Percentiles rank a stretch among this genome's conserved stretches.
These are phyloP conservation scores for Aleiodes alternator DNA, from an alignment of 2,888 invertebrate species.

Conservation along the genomic window DNA sequence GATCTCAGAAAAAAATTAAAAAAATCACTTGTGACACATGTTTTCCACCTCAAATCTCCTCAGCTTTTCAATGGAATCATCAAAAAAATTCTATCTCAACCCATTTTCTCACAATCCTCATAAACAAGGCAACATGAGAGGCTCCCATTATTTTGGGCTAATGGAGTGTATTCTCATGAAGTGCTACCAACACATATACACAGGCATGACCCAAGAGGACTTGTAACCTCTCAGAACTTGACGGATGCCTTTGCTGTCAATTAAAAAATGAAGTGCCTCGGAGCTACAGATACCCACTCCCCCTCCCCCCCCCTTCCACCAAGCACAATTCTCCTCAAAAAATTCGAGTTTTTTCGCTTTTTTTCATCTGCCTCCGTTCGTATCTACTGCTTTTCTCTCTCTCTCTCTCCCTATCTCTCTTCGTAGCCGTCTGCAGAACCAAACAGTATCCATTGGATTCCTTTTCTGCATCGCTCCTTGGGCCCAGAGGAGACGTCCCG, in stretches of 20 bases:
- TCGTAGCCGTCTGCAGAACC: slow-evolving; percentile 24
- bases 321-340: too few species aligned
- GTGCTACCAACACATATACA: not conserved
- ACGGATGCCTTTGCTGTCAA: slow-evolving; percentile 67
- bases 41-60: too few species aligned
- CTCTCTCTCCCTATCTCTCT: not conserved
- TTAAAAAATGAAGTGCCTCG: slow-evolving; percentile 65
- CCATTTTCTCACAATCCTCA: slow-evolving; percentile 33
- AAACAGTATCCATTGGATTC: slow-evolving; percentile 29
- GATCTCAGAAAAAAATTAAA: too few species aligned
- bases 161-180: slow-evolving; percentile 56
- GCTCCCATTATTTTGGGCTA: slow-evolving; percentile 64
- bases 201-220: not conserved
- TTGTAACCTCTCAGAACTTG: slow-evolving; percentile 44
- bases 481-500: slow-evolving; percentile 62
- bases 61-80: too few species aligned
- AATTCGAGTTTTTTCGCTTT: not conserved
- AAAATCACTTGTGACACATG: too few species aligned
- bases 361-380: not conserved
- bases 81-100: too few species aligned
- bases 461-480: slow-evolving; percentile 27
- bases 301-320: not conserved
- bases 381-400: too few species aligned
- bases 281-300: slow-evolving; percentile 37
- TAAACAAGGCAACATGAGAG: slow-evolving; percentile 71